Evolutionary conservation across 92 coral and sea anemone species (phyloP).

Genomic region (Parazoanthus atlanticus): DNA sequence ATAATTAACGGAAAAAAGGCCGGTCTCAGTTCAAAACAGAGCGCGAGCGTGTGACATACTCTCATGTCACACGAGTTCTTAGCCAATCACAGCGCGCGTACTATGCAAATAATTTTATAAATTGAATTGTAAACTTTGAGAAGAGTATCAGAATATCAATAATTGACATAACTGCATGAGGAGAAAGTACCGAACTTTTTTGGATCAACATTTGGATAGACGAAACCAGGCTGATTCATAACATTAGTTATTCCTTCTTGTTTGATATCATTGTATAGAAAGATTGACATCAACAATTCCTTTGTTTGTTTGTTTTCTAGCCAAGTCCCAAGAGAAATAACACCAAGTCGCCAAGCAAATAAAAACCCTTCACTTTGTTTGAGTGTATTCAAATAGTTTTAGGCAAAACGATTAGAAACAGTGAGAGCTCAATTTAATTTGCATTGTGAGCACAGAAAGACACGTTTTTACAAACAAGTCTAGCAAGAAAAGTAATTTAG

Average conservation of each 20-base stretch:
- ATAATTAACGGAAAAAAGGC: too few relatives aligned
- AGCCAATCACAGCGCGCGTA: too few relatives aligned
- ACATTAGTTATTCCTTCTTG: neutral
- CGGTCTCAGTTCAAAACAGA: too few relatives aligned
- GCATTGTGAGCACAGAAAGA: neutral
- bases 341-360: conserved; percentile 11
- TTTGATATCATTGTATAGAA: neutral
- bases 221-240: too few relatives aligned
- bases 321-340: conserved; percentile 30
- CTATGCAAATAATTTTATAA: too few relatives aligned
- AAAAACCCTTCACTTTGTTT: conserved; percentile 7
- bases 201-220: too few relatives aligned
- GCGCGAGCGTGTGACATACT: too few relatives aligned
- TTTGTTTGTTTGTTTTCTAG: conserved; percentile 20
- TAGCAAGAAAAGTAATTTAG: neutral
- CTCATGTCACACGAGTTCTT: too few relatives aligned
- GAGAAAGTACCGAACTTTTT: too few relatives aligned
- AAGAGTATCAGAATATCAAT: too few relatives aligned
- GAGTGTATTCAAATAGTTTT: neutral
- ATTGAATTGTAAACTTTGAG: too few relatives aligned
- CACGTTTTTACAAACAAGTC: neutral
- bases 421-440: neutral
- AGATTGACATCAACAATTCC: neutral
- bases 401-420: conserved; percentile 25
- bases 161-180: too few relatives aligned